Conservation (phyloP, 2,797 vertebrate genomes). For the Clarias pachynema region DNA sequence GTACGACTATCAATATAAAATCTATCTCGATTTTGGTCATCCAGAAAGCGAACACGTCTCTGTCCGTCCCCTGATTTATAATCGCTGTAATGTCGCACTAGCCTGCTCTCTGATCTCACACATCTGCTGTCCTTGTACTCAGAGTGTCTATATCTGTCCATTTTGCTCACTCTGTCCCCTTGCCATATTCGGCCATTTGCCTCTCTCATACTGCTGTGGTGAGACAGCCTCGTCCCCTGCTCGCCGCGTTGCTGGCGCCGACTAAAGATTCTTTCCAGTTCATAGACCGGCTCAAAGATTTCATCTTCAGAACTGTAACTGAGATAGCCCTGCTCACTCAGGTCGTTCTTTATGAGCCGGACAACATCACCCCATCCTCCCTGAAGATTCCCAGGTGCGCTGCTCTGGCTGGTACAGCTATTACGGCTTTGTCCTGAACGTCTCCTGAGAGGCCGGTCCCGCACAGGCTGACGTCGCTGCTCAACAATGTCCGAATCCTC, state of each 20-base stretch:
- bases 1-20: conserved; percentile 42
- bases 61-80: conserved; percentile 61
- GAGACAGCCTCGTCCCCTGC: conserved; percentile 52
- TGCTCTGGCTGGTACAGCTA: conserved; percentile 53
- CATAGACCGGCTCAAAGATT: conserved; percentile 57
- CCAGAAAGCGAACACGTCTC: conserved; percentile 74
- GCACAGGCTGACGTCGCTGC: conserved; percentile 6
- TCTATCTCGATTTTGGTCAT: conserved; percentile 48
- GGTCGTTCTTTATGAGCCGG: conserved; percentile 59
- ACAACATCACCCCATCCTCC: conserved; percentile 62
- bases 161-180: conserved; percentile 32
- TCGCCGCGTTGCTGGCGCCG: conserved; percentile 42
- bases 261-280: conserved; percentile 57
- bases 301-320: conserved; percentile 68
- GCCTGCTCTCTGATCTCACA: conserved; percentile 33
- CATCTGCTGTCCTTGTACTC: conserved; percentile 37
- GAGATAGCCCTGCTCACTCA: conserved; percentile 56
- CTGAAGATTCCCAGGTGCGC: conserved; percentile 62
- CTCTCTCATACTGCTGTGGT: conserved; percentile 53
- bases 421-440: conserved; percentile 49
- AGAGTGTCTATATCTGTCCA: conserved; percentile 23
- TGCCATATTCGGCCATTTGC: conserved; percentile 38
- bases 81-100: conserved; percentile 54
- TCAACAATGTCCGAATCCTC: background rate
- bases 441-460: conserved; percentile 10